Evolutionary conservation across 1,140 invertebrate species (phyloP).

Genomic region (Acromyrmex echinatior): DNA sequence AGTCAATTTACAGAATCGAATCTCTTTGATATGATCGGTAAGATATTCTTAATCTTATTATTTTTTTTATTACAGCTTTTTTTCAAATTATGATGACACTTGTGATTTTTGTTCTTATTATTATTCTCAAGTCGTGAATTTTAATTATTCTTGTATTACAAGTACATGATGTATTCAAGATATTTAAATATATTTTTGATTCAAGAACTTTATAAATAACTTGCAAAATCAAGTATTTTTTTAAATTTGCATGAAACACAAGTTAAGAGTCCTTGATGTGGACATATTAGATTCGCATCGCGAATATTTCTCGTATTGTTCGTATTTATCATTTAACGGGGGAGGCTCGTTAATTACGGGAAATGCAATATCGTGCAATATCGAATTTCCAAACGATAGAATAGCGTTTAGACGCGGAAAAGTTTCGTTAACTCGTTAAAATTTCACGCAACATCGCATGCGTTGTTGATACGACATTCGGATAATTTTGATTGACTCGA

Average conservation of each 20-base stretch:
- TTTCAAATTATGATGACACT: not conserved
- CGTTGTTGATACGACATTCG: not conserved
- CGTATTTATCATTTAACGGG: conserved; percentile 31
- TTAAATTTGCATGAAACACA: not conserved
- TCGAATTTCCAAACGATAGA: not conserved
- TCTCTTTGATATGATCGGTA: not conserved
- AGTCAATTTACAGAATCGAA: conserved; percentile 69
- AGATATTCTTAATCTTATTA: not conserved
- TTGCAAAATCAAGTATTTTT: not conserved
- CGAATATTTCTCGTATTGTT: conserved; percentile 22
- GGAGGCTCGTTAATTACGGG: conserved; percentile 46
- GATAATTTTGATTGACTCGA: conserved; percentile 18
- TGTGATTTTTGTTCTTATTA: conserved; percentile 1
- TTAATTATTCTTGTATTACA: conserved; percentile 7
- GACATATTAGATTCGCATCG: conserved; percentile 37
- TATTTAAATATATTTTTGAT: conserved; percentile 9
- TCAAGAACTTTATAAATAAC: not conserved
- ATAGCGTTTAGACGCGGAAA: not conserved
- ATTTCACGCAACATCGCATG: conserved; percentile 28
- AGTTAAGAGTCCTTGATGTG: conserved; percentile 13
- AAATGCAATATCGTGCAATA: not conserved
- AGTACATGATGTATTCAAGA: not conserved
- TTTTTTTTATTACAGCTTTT: not conserved
- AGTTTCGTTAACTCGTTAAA: conserved; percentile 64
- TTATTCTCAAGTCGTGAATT: not conserved